Evolutionary conservation across 1,140 invertebrate species (phyloP).

Genomic region (Paraescarpia echinospica): DNA sequence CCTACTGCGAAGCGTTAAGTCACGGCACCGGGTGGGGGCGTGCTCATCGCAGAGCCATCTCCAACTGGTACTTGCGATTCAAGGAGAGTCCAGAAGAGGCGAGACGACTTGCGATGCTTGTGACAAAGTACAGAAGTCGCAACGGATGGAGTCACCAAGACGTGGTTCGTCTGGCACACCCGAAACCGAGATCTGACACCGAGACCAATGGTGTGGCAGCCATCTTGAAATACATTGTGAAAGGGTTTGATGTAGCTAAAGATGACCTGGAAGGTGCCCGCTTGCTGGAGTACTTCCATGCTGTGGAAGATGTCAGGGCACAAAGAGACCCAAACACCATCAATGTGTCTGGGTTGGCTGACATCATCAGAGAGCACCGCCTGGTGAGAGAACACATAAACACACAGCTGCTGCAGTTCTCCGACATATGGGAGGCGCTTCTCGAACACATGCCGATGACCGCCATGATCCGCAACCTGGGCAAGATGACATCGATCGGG

Average conservation of each 20-base stretch:
- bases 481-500: constrained; percentile 64
- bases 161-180: constrained; percentile 68
- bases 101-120: constrained; percentile 64
- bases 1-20: constrained; percentile 61
- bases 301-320: constrained; percentile 65
- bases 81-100: constrained; percentile 60
- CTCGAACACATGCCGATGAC: constrained; percentile 64
- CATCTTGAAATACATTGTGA: constrained; percentile 40
- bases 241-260: constrained; percentile 59
- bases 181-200: constrained; percentile 60
- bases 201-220: constrained; percentile 29
- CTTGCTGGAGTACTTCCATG: constrained; percentile 64
- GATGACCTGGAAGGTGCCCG: constrained; percentile 48
- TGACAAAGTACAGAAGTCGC: constrained; percentile 64
- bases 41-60: constrained; percentile 64
- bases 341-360: constrained; percentile 37
- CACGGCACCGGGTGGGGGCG: constrained; percentile 62
- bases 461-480: constrained; percentile 65
- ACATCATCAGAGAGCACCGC: constrained; percentile 59
- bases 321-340: constrained; percentile 63
- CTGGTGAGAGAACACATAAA: constrained; percentile 70
- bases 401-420: constrained; percentile 64
- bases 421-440: constrained; percentile 65
- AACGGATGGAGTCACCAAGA: constrained; percentile 70
- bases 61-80: constrained; percentile 63